Conservation (phyloP, 2,888 invertebrate genomes). For the Mesorhabditis sp. region DNA sequence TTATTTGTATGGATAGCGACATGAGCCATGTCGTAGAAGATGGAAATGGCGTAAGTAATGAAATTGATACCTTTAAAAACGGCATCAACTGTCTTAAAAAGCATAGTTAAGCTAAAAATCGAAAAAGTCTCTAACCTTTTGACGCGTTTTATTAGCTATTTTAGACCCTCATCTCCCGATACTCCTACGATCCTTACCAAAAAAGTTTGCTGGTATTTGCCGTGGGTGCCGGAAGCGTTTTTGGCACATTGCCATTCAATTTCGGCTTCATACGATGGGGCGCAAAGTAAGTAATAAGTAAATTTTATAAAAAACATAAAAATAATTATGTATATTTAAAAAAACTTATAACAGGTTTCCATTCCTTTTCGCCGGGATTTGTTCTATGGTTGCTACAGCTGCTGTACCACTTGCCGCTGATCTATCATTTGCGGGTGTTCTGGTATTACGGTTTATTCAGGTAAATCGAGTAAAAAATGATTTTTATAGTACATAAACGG, state of each 20-base stretch:
- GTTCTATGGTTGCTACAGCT: constrained; percentile 29
- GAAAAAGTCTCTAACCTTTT: too few relatives aligned
- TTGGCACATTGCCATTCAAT: constrained; percentile 45
- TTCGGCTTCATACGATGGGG: constrained; percentile 37
- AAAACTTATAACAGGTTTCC: too few relatives aligned
- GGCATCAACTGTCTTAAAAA: not conserved
- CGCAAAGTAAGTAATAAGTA: constrained; percentile 27
- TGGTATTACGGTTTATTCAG: constrained; percentile 31
- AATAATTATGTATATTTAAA: too few relatives aligned
- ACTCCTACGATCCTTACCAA: constrained; percentile 35
- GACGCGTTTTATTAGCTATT: not conserved
- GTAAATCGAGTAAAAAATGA: constrained; percentile 8
- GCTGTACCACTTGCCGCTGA: constrained; percentile 30
- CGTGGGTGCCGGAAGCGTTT: constrained; percentile 42
- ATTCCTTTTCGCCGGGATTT: constrained; percentile 31
- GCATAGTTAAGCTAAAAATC: too few relatives aligned
- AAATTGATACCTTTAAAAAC: not conserved
- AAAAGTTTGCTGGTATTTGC: constrained; percentile 41
- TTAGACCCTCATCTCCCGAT: constrained; percentile 23
- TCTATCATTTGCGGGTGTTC: constrained; percentile 17
- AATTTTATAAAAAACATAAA: too few relatives aligned
- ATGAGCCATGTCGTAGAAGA: constrained; percentile 15
- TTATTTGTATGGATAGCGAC: constrained; percentile 43
- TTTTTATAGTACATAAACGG: too few relatives aligned
- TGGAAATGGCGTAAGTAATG: constrained; percentile 15